Base-by-base conservation (phyloP, 2,113 vertebrate genomes). In the Sinocyclocheilus rhinocerous region DNA sequence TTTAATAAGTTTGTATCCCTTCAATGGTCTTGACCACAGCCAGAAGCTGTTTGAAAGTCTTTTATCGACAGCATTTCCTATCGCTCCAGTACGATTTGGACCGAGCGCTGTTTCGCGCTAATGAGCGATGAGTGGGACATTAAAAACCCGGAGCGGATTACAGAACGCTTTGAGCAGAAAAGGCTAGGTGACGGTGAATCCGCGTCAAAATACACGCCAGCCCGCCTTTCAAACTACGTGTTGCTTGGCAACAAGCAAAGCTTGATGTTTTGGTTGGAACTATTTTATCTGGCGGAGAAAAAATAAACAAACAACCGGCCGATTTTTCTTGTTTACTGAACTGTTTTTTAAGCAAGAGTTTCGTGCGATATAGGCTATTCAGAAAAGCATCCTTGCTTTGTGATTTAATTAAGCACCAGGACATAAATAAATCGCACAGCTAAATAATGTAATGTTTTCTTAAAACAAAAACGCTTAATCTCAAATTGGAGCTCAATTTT, bases 401-500 rank as follows among this genome's bases (percentile, higher is more conserved):
- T 67, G 26, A 67, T 69, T 69, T 59, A 59, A 59, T 59, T 22
- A 59, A 70, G 29, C 16, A 33, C 3, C 6, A 70, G 29, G 29
- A 70, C 20, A 42, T 72, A 42, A 39, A 22, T 39, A 10, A 72
- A 76, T 26, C 16, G 36, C 39, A 84, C 8, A 16, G 13, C 9
- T 9, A 36, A 50, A 76, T 29, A 76, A 42, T 22, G 4, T 20
- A 36, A 42, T 84, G 26, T 76, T 42, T 48, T 13, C 6, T 87
- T 70, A 16, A 26, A 26, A 48, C 75, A 78, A n/a, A 69, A 78
- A 70, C 39, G 22, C 20, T 29, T 52, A 52, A 79, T 16, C 83
- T 67, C 45, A 42, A 48, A 69, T 42, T 36, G 57, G 22, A 81
- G 70, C 67, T 18, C 82, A 77, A 72, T 87, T 77, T 89, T 18